These are phyloP conservation scores for Idris sp. DNA, from an alignment of 1,140 invertebrate genomes.

Conservation along the genomic window DNA sequence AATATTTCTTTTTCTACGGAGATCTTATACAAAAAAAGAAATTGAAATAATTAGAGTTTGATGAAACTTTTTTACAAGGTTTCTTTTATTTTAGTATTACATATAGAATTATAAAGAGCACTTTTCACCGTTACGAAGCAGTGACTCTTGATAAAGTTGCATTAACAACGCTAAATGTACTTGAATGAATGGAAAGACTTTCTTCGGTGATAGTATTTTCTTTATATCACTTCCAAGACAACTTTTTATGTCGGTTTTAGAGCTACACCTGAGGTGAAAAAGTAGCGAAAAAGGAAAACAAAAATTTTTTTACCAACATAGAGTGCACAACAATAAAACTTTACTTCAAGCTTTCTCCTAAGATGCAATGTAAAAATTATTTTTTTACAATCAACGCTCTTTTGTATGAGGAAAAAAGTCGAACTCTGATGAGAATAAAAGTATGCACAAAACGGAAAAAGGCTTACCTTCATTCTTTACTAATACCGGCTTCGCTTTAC, in stretches of 20 bases:
- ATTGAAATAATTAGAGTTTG: no score
- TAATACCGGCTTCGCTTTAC: no score
- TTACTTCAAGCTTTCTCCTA: conserved; percentile 5
- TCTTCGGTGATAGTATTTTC: conserved; percentile 24
- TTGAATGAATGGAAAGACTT: conserved; percentile 35
- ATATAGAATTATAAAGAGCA: conserved; percentile 23
- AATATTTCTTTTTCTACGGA: no score
- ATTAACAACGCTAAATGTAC: conserved; percentile 23
- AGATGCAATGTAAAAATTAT: conserved; percentile 5
- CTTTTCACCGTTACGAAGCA: conserved; percentile 3
- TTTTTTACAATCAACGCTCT: conserved; percentile 12
- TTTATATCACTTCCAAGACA: conserved; percentile 32
- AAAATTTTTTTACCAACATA: no score
- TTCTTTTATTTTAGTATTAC: no score
- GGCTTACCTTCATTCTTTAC: no score
- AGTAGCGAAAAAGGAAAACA: conserved; percentile 3
- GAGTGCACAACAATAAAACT: conserved; percentile 23
- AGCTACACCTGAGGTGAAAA: conserved; percentile 15
- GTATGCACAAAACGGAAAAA: no score
- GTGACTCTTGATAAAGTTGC: conserved; percentile 37
- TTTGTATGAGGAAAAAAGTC: no score
- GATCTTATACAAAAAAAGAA: no score
- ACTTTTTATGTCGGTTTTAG: conserved; percentile 34
- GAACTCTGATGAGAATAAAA: background rate
- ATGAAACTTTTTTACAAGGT: no score